Evolutionary conservation across 1,140 invertebrate genomes (phyloP), one percentile per base, ranked within the genome.

Genomic region (Lepidurus apus): DNA sequence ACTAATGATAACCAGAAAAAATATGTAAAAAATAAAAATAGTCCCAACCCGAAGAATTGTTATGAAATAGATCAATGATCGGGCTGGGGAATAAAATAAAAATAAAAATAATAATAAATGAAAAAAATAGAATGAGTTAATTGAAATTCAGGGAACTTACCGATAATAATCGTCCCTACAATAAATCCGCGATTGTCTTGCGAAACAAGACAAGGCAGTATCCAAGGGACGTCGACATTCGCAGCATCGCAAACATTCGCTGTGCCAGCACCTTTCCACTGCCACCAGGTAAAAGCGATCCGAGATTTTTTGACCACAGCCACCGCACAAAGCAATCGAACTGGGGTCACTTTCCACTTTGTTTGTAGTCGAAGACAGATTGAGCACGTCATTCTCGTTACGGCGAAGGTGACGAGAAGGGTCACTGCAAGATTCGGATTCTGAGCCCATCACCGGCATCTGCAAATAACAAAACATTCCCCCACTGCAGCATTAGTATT

Each of bases 111-210:
- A 26, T 26, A n/a, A n/a, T n/a, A n/a, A n/a, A n/a, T n/a, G n/a
- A n/a, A 34, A 34, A 34, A 34, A 34, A 34, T 34, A 26, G 26
- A 26, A 26, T 26, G 26, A 26, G 1, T 26, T 26, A 1, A 26
- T 74, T 42, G 34, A 17, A 11, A 24, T 53, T 17, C 10, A 21
- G 7, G 24, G 17, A 8, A 88, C 92, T 92, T 85, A 98, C 96
- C 95, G 93, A 89, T 96, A 95, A 87, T 98, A 98, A 85, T 98
- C 96, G 84, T 96, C 95, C 86, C 97, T 97, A 89, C 96, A 98
- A 87, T 95, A 98, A 82, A 98, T 98, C 84, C 93, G 93, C 80
- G 95, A 95, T 84, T 97, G 95, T 80, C 94, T 89, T 75, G 94
- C 92, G 86, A 96, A 98, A 86, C 96, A 98, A 77, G 95, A 95